These are phyloP conservation scores for Chrysomallon squamiferum DNA, from an alignment of 1,140 invertebrate species.

Conservation along the genomic window DNA sequence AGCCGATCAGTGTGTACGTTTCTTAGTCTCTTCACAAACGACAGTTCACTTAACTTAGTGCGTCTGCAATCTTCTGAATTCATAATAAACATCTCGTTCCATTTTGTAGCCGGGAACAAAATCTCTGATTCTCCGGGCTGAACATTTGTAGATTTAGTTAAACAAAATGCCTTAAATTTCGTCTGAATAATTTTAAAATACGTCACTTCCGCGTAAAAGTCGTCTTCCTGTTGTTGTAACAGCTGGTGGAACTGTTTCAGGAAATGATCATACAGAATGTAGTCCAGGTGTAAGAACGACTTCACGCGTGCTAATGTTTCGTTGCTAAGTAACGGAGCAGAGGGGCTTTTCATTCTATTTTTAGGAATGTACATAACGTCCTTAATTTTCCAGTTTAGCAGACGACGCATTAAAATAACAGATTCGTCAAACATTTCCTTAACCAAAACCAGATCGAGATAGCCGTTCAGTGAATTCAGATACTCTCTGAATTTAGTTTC, in stretches of 20 bases:
- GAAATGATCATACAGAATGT: conserved; percentile 34
- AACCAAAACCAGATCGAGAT: conserved; percentile 66
- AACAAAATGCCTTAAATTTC: conserved; percentile 15
- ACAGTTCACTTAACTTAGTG: too few relatives aligned
- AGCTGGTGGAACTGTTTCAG: conserved; percentile 20
- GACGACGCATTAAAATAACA: conserved; percentile 62
- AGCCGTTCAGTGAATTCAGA: conserved; percentile 12
- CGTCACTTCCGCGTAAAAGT: conserved; percentile 29
- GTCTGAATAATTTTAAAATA: conserved; percentile 9
- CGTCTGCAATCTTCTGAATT: too few relatives aligned
- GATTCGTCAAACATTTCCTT: conserved; percentile 67
- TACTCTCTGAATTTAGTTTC: conserved; percentile 16
- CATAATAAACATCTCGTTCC: too few relatives aligned
- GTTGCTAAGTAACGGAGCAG: background rate
- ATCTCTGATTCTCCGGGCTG: too few relatives aligned
- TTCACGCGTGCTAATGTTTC: conserved; percentile 13
- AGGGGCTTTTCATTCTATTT: conserved; percentile 7
- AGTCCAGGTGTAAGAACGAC: conserved; percentile 26
- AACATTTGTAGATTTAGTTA: background rate
- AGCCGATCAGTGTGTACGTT: too few relatives aligned
- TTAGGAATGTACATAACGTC: conserved; percentile 52
- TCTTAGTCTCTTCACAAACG: too few relatives aligned
- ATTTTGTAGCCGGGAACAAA: too few relatives aligned
- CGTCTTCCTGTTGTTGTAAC: conserved; percentile 19
- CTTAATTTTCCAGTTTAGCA: conserved; percentile 65